These are phyloP conservation scores for Drosophila sp. DNA, from an alignment of 1,140 invertebrate genomes.

Conservation along the genomic window DNA sequence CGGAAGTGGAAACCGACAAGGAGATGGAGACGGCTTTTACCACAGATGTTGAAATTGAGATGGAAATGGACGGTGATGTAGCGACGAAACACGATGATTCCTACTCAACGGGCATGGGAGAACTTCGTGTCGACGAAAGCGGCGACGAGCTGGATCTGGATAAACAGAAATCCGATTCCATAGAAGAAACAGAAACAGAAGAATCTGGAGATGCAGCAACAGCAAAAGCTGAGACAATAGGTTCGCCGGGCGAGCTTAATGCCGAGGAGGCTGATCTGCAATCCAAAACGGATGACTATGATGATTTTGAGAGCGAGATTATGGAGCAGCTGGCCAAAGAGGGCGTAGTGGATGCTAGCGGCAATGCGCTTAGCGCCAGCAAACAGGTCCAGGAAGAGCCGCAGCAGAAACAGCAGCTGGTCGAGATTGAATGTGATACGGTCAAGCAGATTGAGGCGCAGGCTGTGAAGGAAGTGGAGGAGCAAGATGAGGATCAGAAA, in stretches of 20 bases:
- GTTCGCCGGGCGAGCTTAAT: constrained; percentile 50
- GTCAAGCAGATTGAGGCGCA: background rate
- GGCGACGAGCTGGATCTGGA: constrained; percentile 22
- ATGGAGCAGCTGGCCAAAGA: constrained; percentile 65
- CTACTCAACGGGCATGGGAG: constrained; percentile 33
- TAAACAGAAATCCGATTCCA: background rate
- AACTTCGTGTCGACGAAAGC: constrained; percentile 59
- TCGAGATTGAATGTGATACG: constrained; percentile 31
- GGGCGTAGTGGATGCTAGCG: constrained; percentile 64
- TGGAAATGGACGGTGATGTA: background rate
- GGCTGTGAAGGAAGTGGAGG: background rate
- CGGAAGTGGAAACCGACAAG: background rate
- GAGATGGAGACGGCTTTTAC: constrained; percentile 22
- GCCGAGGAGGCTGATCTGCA: constrained; percentile 9
- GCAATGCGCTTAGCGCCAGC: constrained; percentile 65
- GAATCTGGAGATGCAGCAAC: background rate
- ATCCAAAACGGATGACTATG: constrained; percentile 38
- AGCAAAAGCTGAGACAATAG: constrained; percentile 23
- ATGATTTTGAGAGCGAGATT: constrained; percentile 69
- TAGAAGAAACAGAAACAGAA: background rate
- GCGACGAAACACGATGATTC: constrained; percentile 15
- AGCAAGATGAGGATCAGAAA: background rate
- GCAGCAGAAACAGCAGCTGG: constrained; percentile 13
- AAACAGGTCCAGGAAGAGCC: background rate
- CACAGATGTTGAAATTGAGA: background rate